Conservation (phyloP, 2,888 invertebrate species). For the Tinea pellionella region DNA sequence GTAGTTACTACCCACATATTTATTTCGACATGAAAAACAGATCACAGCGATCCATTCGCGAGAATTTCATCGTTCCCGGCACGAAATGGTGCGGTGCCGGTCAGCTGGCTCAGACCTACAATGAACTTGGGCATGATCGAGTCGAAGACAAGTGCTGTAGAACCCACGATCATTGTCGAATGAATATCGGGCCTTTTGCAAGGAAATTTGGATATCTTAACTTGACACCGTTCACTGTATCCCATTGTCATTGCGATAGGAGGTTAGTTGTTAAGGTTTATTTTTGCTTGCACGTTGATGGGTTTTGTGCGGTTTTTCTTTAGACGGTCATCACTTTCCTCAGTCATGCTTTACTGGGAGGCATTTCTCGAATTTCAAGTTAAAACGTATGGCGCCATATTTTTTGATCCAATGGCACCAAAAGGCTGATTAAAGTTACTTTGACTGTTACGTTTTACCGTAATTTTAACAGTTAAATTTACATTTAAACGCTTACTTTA, state of each 20-base stretch:
- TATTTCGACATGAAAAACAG: conserved; percentile 26
- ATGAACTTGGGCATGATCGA: conserved; percentile 65
- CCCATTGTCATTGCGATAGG: conserved; percentile 82
- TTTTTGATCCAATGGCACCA: too few species aligned
- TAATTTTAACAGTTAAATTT: too few species aligned
- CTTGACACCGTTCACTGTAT: conserved; percentile 76
- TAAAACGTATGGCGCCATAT: too few species aligned
- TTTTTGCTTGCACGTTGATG: conserved; percentile 4
- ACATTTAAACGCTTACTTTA: too few species aligned
- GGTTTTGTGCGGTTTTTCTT: conserved; percentile 16
- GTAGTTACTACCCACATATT: too few species aligned
- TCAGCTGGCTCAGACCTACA: conserved; percentile 68
- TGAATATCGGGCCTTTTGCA: conserved; percentile 72
- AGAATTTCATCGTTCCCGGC: conserved; percentile 73
- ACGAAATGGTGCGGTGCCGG: conserved; percentile 82
- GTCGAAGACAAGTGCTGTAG: conserved; percentile 79
- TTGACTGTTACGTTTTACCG: too few species aligned
- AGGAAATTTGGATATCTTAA: conserved; percentile 75
- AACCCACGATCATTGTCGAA: conserved; percentile 77
- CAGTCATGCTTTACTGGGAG: too few species aligned
- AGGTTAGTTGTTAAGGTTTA: conserved; percentile 72
- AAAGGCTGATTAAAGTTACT: too few species aligned
- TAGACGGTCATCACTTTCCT: too few species aligned
- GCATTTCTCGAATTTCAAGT: too few species aligned
- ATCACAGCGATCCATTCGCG: conserved; percentile 55